phyloP scores from a whole-genome alignment of 2,888 invertebrate genomes.

The Drosophila anomalata region DNA sequence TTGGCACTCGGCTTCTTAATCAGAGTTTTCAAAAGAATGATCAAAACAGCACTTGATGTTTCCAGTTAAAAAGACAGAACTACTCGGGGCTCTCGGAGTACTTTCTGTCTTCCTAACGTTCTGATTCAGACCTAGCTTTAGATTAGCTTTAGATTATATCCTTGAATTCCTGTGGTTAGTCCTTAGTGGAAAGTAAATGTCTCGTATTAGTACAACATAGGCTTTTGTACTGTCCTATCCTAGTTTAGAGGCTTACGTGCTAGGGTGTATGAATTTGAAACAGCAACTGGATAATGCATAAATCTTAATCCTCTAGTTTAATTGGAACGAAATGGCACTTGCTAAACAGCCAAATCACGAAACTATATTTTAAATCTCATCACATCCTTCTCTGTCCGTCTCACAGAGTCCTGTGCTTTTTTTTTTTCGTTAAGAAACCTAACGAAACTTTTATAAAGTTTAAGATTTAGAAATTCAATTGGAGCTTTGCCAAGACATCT shows the following conservation, averaged over 20 bases:
- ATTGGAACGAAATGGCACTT: conserved; percentile 41
- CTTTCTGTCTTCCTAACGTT: conserved; percentile 16
- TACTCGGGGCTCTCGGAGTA: conserved; percentile 34
- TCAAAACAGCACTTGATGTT: conserved; percentile 6
- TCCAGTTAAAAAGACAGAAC: conserved; percentile 13
- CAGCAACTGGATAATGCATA: conserved; percentile 29
- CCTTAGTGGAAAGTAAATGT: conserved; percentile 31
- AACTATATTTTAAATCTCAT: conserved; percentile 10
- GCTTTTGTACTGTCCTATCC: conserved; percentile 16
- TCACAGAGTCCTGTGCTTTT: conserved; percentile 12
- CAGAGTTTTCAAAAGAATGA: conserved; percentile 9
- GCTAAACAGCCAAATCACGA: conserved; percentile 40
- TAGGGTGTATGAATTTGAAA: conserved; percentile 16
- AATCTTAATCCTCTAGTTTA: conserved; percentile 13
- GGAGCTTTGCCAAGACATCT: conserved; percentile 19
- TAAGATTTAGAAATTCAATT: conserved; percentile 31
- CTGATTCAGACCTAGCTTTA: not conserved
- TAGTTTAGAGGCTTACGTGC: conserved; percentile 14
- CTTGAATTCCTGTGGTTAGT: conserved; percentile 7
- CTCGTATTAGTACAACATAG: conserved; percentile 16
- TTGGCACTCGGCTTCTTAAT: conserved; percentile 12
- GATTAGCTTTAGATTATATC: not conserved
- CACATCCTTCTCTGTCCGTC: conserved; percentile 1
- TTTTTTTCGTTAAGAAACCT: conserved; percentile 22
- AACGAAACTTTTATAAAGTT: conserved; percentile 47